phyloP scores from a whole-genome alignment of 2,113 vertebrate genomes.

The Hemicordylus capensis region DNA sequence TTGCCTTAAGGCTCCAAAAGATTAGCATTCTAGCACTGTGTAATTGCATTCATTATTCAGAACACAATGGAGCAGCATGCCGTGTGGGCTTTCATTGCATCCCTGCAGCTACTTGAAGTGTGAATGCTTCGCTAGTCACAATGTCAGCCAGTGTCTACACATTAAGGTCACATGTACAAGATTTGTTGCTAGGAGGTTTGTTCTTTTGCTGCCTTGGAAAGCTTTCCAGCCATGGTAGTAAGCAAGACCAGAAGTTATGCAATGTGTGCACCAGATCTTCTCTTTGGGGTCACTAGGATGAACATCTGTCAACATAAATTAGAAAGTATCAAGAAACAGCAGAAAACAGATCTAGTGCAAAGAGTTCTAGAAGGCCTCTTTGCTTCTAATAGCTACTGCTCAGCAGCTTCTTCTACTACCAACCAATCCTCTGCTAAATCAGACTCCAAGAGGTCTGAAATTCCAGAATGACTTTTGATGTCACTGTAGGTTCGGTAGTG shows the following conservation, averaged over 20 bases:
- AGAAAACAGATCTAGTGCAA: conserved; percentile 56
- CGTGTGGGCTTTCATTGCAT: too few species aligned
- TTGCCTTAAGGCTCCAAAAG: too few species aligned
- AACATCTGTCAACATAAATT: conserved; percentile 45
- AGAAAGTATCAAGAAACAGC: conserved; percentile 43
- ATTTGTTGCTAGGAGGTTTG: neutral
- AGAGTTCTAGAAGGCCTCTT: conserved; percentile 64
- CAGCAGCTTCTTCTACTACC: conserved; percentile 39
- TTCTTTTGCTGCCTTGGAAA: conserved; percentile 6
- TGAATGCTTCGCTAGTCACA: too few species aligned
- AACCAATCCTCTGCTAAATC: conserved; percentile 54
- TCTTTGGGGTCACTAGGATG: neutral
- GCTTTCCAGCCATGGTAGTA: conserved; percentile 1
- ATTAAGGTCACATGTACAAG: neutral
- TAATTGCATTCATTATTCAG: too few species aligned
- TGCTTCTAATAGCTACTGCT: conserved; percentile 57
- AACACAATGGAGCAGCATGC: too few species aligned
- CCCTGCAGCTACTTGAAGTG: too few species aligned
- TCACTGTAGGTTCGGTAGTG: conserved; percentile 45
- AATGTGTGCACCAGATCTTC: conserved; percentile 20
- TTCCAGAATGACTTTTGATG: conserved; percentile 66
- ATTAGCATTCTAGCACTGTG: too few species aligned
- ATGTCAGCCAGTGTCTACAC: too few species aligned
- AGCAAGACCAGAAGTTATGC: conserved; percentile 33
- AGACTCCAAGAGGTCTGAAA: conserved; percentile 68